Conservation (phyloP, 1,140 invertebrate genomes). For the Drosophila erecta region DNA sequence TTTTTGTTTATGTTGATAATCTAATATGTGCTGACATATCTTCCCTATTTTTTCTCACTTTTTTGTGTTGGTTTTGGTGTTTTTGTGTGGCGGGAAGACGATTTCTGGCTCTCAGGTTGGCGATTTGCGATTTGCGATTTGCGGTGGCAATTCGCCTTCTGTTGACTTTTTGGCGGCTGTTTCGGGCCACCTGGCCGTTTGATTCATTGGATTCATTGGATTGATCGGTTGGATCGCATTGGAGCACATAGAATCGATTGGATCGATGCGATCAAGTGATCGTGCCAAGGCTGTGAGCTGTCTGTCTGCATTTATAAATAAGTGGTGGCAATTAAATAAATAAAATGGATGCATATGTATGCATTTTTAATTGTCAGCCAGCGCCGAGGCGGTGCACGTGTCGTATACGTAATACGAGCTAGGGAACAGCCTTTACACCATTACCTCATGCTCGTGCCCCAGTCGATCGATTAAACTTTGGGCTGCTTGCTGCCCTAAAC, state of each 20-base stretch:
- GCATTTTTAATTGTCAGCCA: slow-evolving; percentile 53
- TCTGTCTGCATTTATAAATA: slow-evolving; percentile 76
- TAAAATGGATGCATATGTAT: slow-evolving; percentile 73
- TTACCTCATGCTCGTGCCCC: slow-evolving; percentile 7
- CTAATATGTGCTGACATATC: slow-evolving; percentile 71
- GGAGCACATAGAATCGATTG: slow-evolving; percentile 17
- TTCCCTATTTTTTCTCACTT: slow-evolving; percentile 1
- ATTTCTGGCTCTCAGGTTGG: slow-evolving; percentile 34
- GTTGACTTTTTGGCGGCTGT: slow-evolving; percentile 20
- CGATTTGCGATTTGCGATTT: too few species aligned
- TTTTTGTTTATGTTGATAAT: slow-evolving; percentile 81
- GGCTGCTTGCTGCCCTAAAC: not conserved
- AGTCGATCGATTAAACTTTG: slow-evolving; percentile 24
- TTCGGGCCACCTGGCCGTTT: slow-evolving; percentile 59
- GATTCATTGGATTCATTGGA: slow-evolving; percentile 14
- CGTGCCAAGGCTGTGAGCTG: slow-evolving; percentile 59
- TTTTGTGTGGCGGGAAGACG: slow-evolving; percentile 6
- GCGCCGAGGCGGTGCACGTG: slow-evolving; percentile 66
- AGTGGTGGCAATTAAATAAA: slow-evolving; percentile 76
- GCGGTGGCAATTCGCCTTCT: slow-evolving; percentile 8
- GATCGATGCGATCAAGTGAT: slow-evolving; percentile 40
- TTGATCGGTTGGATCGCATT: slow-evolving; percentile 6
- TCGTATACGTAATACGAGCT: slow-evolving; percentile 72
- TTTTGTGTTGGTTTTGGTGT: not conserved
- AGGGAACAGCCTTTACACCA: slow-evolving; percentile 15